phyloP scores from a whole-genome alignment of 2,888 invertebrate genomes.

The Tipula unca region DNA sequence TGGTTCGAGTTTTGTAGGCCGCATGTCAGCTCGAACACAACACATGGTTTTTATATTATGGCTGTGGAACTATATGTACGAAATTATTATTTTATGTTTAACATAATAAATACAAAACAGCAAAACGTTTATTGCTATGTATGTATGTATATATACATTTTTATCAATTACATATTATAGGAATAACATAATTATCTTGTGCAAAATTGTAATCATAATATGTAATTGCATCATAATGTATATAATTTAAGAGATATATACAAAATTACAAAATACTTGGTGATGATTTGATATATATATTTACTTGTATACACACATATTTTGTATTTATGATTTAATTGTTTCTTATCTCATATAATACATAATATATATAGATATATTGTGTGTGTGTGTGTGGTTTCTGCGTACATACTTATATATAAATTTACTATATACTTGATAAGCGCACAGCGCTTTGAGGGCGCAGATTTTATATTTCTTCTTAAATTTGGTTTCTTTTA shows the following conservation, averaged over 20 bases:
- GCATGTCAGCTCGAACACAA: not conserved
- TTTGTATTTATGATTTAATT: not conserved
- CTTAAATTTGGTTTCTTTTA: not conserved
- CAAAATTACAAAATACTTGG: not conserved
- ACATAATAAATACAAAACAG: not conserved
- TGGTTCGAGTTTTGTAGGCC: not conserved
- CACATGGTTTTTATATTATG: not conserved
- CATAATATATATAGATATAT: too few species aligned
- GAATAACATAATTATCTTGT: not conserved
- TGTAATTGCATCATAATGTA: not conserved
- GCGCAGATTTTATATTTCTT: not conserved
- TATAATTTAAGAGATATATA: not conserved
- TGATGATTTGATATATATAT: not conserved
- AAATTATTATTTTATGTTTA: not conserved
- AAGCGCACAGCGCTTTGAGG: not conserved
- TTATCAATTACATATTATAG: not conserved
- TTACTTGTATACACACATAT: not conserved
- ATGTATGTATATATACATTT: too few species aligned
- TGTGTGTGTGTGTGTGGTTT: not conserved
- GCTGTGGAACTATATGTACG: not conserved
- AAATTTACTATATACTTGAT: too few species aligned
- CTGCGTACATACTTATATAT: not conserved
- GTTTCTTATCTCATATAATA: not conserved
- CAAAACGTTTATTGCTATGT: not conserved
- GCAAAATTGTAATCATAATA: not conserved